Base-by-base conservation (phyloP, 2,797 vertebrate genomes). In the Sebastes diaconus region DNA sequence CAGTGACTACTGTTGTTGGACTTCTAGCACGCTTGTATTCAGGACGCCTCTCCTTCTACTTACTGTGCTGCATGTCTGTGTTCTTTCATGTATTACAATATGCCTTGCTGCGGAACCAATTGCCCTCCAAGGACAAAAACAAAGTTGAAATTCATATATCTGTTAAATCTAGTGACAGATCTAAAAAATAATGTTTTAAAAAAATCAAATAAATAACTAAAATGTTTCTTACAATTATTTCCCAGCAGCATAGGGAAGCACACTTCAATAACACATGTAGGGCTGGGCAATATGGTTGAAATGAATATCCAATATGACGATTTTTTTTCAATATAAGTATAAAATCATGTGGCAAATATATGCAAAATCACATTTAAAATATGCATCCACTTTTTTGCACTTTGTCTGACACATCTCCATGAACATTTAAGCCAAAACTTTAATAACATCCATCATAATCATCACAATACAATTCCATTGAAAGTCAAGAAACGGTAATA, bases 141-240 rank as follows among this genome's bases (percentile, higher is more conserved):
- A 50, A 50, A 50, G 46, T 50, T 50, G 54, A 71, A 60, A 42
- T 70, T 2, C 18, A 39, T 2, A 55, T 64, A 7, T 34, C 7
- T 64, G 61, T 22, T 1, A 22, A 36, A 36, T 64, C 30, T 58
- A 10, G 22, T 59, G 30, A 75, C 22, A 18, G 54, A 50, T n/a
- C 1, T 58, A 22, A 1, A 4, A 2, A 46, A 27, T 16, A 27
- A 46, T 6, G 2, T 20, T 27, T n/a, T 2, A 0, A 32, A 18
- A 42, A 34, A 50, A 32, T 5, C 4, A 13, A 30, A 64, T 24
- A 4, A 29, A 36, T 29, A 30, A 30, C 27, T 54, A 11, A 54
- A 54, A 54, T 54, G 50, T 54, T 22, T 54, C n/a, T 54, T 0
- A 18, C 18, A n/a, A 0, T 54, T 54, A 0, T 22, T 42, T 42